Evolutionary conservation across 2,888 invertebrate species (phyloP), one percentile per base, ranked within the genome.

Genomic region (Epinotia demarniana): DNA sequence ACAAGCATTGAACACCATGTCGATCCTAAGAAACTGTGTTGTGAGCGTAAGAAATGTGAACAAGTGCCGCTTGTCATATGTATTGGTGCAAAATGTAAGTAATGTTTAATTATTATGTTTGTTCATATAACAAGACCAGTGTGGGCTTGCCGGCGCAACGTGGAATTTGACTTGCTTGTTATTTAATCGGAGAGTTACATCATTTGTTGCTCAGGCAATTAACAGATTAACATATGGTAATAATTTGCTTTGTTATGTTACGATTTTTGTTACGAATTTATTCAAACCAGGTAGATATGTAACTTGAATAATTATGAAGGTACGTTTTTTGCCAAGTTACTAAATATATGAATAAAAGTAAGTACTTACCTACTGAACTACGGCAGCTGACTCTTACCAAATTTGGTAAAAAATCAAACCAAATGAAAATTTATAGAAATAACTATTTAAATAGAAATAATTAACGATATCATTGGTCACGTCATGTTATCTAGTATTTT

Each of bases 21-120:
- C 91, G 72, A 87, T 91, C 75, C 81, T 90, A 64, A 87, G 90
- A 81, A 89, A 86, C 79, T 91, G 87, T 84, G 76, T 89, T n/a
- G 81, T 86, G 78, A 89, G 88, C 79, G 75, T 90, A 53, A 88
- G 84, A 80, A 87, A 81, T 81, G 78, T 90, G 19, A 89, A 84
- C 73, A 87, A 88, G 78, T 87, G 83, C 80, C 86, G 86, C 46
- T 86, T 85, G 71, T 77, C 89, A 53, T 83, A 86, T 79, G 78
- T 84, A 53, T 79, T 85, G 23, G 78, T 85, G 72, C 86, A 86
- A 81, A 85, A 79, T 81, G 92, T 93, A 87, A 92, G 92, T 92
- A 73, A 73, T 23, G n/a, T 23, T 66, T 43, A 9, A 9, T 5
- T 33, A 19, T 3, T 23, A 6, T 18, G 2, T 67, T 39, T 39